A percentile compares a stretch with the other conserved stretches of the same genome.
Conservation (phyloP, 2,113 vertebrate species). For the Tetrax tetrax region DNA sequence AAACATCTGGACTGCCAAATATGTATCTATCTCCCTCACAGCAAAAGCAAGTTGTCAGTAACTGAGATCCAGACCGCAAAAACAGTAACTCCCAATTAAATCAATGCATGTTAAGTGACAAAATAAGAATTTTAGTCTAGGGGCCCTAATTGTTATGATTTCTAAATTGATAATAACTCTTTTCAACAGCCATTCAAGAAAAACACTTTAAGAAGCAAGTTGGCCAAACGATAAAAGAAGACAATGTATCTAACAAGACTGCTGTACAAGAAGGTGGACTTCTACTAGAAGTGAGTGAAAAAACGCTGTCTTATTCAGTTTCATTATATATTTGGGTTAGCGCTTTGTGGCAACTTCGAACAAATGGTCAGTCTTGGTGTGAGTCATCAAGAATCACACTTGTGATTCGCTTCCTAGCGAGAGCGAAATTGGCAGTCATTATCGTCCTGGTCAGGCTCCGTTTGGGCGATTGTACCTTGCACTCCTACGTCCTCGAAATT, state of each 20-base stretch:
- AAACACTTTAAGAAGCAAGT: constrained; percentile 78
- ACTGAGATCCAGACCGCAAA: constrained; percentile 8
- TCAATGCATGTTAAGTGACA: neutral
- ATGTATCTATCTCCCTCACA: neutral
- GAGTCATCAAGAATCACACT: neutral
- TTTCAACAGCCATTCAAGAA: constrained; percentile 82
- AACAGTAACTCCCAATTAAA: constrained; percentile 11
- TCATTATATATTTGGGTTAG: neutral
- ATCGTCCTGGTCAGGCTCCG: neutral
- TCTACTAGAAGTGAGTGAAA: constrained; percentile 88
- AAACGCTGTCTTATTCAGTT: neutral
- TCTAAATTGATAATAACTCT: constrained; percentile 34
- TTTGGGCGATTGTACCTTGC: neutral
- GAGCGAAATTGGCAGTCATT: neutral
- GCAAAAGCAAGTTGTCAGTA: constrained; percentile 32
- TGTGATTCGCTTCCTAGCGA: neutral
- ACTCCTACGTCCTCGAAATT: neutral
- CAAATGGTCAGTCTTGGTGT: neutral
- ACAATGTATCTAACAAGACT: constrained; percentile 36
- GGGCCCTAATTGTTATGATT: neutral
- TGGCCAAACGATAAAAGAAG: constrained; percentile 77
- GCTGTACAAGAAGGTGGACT: constrained; percentile 84
- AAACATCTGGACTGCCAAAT: constrained; percentile 58
- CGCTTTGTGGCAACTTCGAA: neutral
- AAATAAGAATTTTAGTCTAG: neutral